Evolutionary conservation across 2,888 invertebrate species (phyloP).

Genomic region (Apodemia duryi): DNA sequence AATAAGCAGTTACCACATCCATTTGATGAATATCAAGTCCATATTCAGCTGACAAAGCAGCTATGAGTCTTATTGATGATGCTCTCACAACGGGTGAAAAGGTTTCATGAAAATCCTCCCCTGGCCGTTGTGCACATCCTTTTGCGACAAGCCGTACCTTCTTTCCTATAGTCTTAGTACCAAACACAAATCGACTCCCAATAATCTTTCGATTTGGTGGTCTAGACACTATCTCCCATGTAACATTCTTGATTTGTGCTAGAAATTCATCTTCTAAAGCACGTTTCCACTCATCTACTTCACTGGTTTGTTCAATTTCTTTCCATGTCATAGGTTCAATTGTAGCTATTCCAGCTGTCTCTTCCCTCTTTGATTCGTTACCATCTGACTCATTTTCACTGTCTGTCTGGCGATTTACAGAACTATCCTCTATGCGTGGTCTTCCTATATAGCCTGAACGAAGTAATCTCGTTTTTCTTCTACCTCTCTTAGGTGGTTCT

Average conservation of each 20-base stretch:
- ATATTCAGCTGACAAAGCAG: slow-evolving; percentile 25
- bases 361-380: not conserved
- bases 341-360: slow-evolving; percentile 7
- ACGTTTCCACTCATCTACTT: slow-evolving; percentile 17
- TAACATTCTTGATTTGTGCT: slow-evolving; percentile 21
- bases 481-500: slow-evolving; percentile 14
- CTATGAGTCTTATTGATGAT: slow-evolving; percentile 27
- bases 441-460: not conserved
- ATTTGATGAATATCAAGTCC: slow-evolving; percentile 26
- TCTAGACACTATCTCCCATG: slow-evolving; percentile 20
- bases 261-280: slow-evolving; percentile 20
- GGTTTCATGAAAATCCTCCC: slow-evolving; percentile 27
- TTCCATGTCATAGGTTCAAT: slow-evolving; percentile 12
- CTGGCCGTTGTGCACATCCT: slow-evolving; percentile 24
- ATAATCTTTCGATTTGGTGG: slow-evolving; percentile 20
- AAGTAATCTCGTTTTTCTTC: slow-evolving; percentile 9
- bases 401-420: not conserved
- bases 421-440: too few relatives aligned
- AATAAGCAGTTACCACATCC: slow-evolving; percentile 29
- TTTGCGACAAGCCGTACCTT: slow-evolving; percentile 24
- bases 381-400: not conserved
- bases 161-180: slow-evolving; percentile 16
- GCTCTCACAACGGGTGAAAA: slow-evolving; percentile 23
- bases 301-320: slow-evolving; percentile 6
- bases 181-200: slow-evolving; percentile 22